phyloP scores from a whole-genome alignment of 1,140 invertebrate species.

The Colletes gigas region DNA sequence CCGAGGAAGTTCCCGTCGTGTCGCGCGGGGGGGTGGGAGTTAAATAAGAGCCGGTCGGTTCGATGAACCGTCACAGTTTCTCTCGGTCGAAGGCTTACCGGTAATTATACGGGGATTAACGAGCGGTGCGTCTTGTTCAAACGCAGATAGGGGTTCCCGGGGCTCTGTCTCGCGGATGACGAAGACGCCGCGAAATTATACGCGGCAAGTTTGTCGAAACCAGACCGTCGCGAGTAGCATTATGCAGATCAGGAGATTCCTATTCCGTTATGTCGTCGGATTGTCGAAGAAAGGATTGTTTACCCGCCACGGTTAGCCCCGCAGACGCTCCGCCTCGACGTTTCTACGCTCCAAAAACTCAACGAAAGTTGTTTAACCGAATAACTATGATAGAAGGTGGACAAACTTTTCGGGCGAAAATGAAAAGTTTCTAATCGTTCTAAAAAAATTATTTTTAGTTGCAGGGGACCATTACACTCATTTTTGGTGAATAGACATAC shows the following conservation, averaged over 20 bases:
- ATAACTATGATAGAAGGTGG: too few relatives aligned
- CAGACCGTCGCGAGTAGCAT: slow-evolving; percentile 39
- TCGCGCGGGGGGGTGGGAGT: neutral
- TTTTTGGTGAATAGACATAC: too few relatives aligned
- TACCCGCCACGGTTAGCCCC: neutral
- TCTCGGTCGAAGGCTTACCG: slow-evolving; percentile 17
- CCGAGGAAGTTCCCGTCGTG: neutral
- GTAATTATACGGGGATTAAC: slow-evolving; percentile 35
- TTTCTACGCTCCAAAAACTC: neutral
- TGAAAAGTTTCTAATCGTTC: too few relatives aligned
- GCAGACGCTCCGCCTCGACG: neutral
- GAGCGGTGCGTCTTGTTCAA: slow-evolving; percentile 19
- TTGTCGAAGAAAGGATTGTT: neutral
- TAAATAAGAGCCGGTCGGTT: slow-evolving; percentile 22
- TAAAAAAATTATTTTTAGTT: too few relatives aligned
- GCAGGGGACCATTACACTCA: too few relatives aligned
- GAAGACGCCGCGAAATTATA: slow-evolving; percentile 7
- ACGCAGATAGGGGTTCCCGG: neutral
- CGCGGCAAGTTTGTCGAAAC: slow-evolving; percentile 59
- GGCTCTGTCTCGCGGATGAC: neutral
- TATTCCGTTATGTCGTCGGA: slow-evolving; percentile 35
- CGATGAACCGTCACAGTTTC: slow-evolving; percentile 17
- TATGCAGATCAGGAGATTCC: slow-evolving; percentile 64
- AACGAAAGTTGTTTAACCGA: too few relatives aligned
- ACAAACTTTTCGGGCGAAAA: too few relatives aligned